Evolutionary conservation across 2,888 invertebrate species (phyloP).

Genomic region (Pterostichus niger): DNA sequence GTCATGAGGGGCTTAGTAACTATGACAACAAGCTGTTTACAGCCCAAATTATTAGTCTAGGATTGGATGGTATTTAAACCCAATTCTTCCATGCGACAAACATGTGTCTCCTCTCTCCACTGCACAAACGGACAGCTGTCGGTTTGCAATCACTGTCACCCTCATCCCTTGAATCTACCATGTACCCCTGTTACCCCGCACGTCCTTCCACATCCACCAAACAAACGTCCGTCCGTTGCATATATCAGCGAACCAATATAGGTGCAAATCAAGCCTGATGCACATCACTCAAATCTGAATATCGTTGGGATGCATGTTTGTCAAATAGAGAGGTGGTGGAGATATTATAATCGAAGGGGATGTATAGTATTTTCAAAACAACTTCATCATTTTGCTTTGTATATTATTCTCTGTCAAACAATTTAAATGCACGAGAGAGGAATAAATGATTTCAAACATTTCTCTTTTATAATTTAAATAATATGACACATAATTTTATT

Average conservation of each 20-base stretch:
- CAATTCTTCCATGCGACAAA: constrained; percentile 14
- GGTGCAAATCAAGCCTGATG: constrained; percentile 46
- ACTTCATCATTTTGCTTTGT: too few relatives aligned
- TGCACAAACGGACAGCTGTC: constrained; percentile 37
- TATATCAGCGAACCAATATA: constrained; percentile 55
- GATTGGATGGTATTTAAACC: constrained; percentile 4
- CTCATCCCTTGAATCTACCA: constrained; percentile 13
- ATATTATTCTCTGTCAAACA: too few relatives aligned
- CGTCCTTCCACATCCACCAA: background rate
- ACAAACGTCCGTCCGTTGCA: constrained; percentile 24
- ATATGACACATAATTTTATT: too few relatives aligned
- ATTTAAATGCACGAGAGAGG: too few relatives aligned
- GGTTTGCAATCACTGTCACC: constrained; percentile 55
- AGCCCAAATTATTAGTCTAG: background rate
- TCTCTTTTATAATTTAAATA: too few relatives aligned
- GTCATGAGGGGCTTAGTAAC: too few relatives aligned
- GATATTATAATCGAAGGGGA: background rate
- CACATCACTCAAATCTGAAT: constrained; percentile 42
- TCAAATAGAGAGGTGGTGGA: background rate
- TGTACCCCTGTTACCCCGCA: background rate
- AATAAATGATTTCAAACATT: too few relatives aligned
- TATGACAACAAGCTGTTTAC: background rate
- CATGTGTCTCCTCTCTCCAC: constrained; percentile 5
- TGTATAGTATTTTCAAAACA: too few relatives aligned
- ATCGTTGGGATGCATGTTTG: background rate